Percentiles rank a stretch among this genome's conserved stretches.
Conservation (phyloP, 2,113 vertebrate genomes). For the Sturnus vulgaris region DNA sequence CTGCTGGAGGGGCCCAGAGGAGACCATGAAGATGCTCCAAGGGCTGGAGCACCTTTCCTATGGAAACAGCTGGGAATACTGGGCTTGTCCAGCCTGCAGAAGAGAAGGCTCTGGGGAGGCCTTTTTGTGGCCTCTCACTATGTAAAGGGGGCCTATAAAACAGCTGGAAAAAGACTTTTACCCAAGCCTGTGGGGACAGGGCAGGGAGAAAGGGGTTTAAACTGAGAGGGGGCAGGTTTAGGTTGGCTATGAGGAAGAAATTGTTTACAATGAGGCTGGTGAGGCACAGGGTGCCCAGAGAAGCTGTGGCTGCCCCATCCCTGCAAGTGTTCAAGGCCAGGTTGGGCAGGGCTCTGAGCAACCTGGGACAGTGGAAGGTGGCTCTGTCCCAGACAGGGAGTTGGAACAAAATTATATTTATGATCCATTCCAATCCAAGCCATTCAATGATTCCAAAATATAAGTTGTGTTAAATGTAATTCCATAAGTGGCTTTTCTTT, state of each 20-base stretch:
- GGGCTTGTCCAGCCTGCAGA: neutral
- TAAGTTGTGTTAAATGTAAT: neutral
- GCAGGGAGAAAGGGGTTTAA: neutral
- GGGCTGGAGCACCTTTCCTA: neutral
- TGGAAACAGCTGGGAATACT: neutral
- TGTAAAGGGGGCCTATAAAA: neutral
- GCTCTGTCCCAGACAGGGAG: fast-evolving
- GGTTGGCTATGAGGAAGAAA: neutral
- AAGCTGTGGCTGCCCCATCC: neutral
- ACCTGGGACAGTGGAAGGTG: neutral
- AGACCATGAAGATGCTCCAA: fast-evolving
- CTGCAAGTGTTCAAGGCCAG: neutral
- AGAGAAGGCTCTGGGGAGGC: neutral
- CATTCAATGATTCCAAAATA: neutral
- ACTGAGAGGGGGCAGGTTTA: neutral
- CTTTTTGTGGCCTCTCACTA: neutral
- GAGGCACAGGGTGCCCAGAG: neutral
- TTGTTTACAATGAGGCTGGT: neutral
- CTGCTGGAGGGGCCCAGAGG: neutral
- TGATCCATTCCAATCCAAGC: neutral
- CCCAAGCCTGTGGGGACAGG: neutral
- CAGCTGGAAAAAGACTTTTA: neutral
- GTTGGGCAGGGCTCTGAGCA: neutral
- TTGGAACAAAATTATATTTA: neutral
- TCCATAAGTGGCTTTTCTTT: neutral